Base-by-base conservation (phyloP, 1,140 invertebrate species). In the Aporrectodea caliginosa region DNA sequence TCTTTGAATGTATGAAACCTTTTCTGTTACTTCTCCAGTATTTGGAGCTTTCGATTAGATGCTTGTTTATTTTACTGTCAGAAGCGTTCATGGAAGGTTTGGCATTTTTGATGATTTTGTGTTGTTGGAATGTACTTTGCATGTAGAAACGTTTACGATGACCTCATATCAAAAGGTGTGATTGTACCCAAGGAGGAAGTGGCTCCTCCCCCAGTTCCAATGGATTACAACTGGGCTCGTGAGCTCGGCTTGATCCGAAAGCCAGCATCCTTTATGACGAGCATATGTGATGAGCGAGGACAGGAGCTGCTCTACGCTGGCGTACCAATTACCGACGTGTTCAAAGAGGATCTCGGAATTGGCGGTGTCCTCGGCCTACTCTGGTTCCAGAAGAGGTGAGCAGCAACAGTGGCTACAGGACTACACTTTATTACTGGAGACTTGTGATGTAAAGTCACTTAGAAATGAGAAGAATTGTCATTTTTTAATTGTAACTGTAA, bases 151-250 rank as follows among this genome's bases (percentile, higher is more conserved):
- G 90, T 91, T 2, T 98, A 97, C 88, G 89, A 92, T 68, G 90
- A 92, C 71, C 89, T 99, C 35, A 94, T 99, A 0, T 89, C 91
- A 31, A 90, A 93, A 72, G 95, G 95, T 35, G 91, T 91, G 0
- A 95, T 99, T 83, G 91, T 95, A 16, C 95, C 94, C 0, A 91
- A 92, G 83, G 92, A 94, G 35, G 98, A 99, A 90, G 91, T 96
- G 35, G 94, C 97, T 29, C 98, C 98, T 58, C 98, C 98, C 22
- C 98, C 98, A 71, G 97, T 99, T 33, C 98, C 98, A 0, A 99
- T 99, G 98, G 98, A 99, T 87, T 99, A 97, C 88, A 94, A 93
- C 79, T 99, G 98, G 98, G 98, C 98, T 1, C 92, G 96, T 85
- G 98, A 99, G 90, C 90, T 99, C 72, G 98, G 98, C 22, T 88